A percentile compares a stretch with the other conserved stretches of the same genome.
Evolutionary conservation across 2,113 vertebrate genomes (phyloP).

Genomic region (Hippocampus guttulatus): DNA sequence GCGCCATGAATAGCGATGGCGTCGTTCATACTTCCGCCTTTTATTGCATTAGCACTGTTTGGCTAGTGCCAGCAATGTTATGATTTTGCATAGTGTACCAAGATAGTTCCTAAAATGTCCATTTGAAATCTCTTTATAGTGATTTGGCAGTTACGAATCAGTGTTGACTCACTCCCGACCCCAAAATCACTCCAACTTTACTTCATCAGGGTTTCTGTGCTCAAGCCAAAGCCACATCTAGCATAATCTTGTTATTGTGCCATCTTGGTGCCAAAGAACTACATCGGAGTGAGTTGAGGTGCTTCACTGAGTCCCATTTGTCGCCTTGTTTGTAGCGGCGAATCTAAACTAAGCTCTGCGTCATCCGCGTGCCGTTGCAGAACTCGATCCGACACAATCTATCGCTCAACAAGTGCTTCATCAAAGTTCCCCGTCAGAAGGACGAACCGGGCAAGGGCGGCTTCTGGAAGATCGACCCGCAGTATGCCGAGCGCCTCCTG

Average conservation of each 20-base stretch:
- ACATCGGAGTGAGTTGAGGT: no score
- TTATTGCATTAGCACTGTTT: background rate
- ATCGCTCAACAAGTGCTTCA: constrained; percentile 97
- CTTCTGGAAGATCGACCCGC: constrained; percentile 95
- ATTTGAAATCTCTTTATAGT: background rate
- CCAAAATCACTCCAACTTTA: no score
- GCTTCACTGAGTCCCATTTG: no score
- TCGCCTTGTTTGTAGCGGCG: background rate
- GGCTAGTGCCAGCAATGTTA: background rate
- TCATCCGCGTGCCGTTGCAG: constrained; percentile 55
- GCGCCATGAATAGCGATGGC: background rate
- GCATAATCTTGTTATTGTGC: no score
- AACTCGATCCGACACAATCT: constrained; percentile 97
- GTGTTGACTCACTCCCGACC: no score
- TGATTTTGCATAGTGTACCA: no score
- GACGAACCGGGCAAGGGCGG: constrained; percentile 93
- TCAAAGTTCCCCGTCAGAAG: constrained; percentile 93
- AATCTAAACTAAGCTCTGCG: constrained; percentile 1
- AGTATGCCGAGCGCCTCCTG: constrained; percentile 85
- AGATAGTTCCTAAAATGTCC: background rate
- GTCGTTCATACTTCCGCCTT: background rate
- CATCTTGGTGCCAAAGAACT: no score
- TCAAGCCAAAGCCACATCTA: no score
- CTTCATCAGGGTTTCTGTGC: no score
- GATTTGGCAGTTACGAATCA: no score